Base-by-base conservation (phyloP, 2,113 vertebrate genomes). In the Zosterops pallidus region DNA sequence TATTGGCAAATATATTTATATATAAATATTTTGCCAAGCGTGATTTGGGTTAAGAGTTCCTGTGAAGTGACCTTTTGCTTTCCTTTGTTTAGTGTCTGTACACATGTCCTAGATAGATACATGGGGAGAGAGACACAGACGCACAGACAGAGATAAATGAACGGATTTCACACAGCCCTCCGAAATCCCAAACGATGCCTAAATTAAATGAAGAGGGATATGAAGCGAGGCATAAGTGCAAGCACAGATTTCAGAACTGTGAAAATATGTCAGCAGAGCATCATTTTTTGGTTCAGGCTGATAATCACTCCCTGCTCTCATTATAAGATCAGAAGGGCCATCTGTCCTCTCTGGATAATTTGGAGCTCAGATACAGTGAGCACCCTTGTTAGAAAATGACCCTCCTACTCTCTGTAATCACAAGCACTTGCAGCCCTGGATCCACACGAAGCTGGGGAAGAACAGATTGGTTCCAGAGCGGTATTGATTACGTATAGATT, bases 191-290 rank as follows among this genome's bases (percentile, higher is more conserved):
- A 95, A 95, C 4, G 77, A 62, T 85, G 90, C 64, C 89, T 89
- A 86, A 93, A 96, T 96, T 92, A 95, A 92, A 93, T 1, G 76
- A 83, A 71, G 88, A 90, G 69, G 92, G 82, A 90, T 90, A 90
- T 86, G 95, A 96, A 94, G 80, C 35, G 18, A 96, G 84, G 71
- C 94, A 80, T 70, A 96, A 96, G 94, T 92, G 93, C 92, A 95
- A 94, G 92, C 96, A 86, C 94, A 94, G 94, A 97, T 97, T 97
- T 96, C 94, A 94, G 95, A 96, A 93, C 95, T 94, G 95, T 96
- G 96, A 97, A 97, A 97, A 96, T 95, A 96, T 97, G 95, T 95
- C 95, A 96, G 79, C 92, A 89, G 92, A 97, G 93, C 96, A 97
- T 96, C 92, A 81, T 95, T 97, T 97, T 95, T 97, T 95, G 82